These are phyloP conservation scores for Dryobotodes eremita DNA, from an alignment of 2,888 invertebrate genomes.

Conservation along the genomic window DNA sequence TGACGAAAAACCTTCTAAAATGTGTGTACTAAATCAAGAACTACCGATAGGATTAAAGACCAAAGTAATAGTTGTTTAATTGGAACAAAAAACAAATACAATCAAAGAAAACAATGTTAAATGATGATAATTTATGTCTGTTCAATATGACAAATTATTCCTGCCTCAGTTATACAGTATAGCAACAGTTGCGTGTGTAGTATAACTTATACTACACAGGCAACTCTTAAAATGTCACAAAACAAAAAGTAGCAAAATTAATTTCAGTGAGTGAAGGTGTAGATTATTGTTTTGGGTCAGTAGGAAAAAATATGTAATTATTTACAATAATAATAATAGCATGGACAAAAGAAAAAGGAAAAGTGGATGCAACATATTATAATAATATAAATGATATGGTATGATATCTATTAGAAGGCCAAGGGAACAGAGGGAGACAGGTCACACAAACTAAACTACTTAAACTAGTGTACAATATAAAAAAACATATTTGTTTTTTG, in stretches of 20 bases:
- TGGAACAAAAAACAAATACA: too few relatives aligned
- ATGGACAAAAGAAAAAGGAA: not conserved
- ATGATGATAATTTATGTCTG: not conserved
- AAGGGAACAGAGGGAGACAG: not conserved
- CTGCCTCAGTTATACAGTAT: too few relatives aligned
- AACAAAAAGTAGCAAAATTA: not conserved
- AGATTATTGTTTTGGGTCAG: slow-evolving; percentile 9
- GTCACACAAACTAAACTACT: not conserved
- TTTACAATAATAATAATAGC: not conserved
- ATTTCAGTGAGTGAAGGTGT: too few relatives aligned
- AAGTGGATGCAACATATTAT: not conserved
- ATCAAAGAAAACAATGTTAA: not conserved
- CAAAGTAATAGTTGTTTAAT: not conserved
- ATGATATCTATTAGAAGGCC: not conserved
- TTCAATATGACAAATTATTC: not conserved
- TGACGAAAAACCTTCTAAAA: not conserved
- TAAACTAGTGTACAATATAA: not conserved
- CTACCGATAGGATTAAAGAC: not conserved
- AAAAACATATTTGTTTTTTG: not conserved
- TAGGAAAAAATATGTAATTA: not conserved
- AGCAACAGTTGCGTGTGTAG: too few relatives aligned
- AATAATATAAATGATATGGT: not conserved
- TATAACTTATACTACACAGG: not conserved
- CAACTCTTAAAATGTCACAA: not conserved
- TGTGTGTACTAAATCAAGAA: not conserved